A percentile compares a stretch with the other conserved stretches of the same genome.
These are phyloP conservation scores for Drosophila macrothrix DNA, from an alignment of 2,888 invertebrate species.

Conservation along the genomic window DNA sequence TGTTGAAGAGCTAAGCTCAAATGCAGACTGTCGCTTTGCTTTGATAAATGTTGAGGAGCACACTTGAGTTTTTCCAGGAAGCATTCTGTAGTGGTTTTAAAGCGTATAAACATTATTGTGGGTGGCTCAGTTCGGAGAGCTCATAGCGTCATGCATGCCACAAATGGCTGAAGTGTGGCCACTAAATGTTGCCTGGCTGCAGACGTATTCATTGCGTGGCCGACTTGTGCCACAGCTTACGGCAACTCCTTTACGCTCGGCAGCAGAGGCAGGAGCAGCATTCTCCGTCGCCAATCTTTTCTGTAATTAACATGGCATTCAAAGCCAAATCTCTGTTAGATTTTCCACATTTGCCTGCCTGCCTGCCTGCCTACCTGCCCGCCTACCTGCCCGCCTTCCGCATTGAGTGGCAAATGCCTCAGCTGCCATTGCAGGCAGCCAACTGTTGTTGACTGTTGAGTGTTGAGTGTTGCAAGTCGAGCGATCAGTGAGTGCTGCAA, in stretches of 20 bases:
- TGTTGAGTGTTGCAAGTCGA: constrained; percentile 19
- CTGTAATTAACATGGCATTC: constrained; percentile 80
- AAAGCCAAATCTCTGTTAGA: constrained; percentile 66
- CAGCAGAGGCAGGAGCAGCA: constrained; percentile 2
- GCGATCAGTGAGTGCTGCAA: constrained; percentile 12
- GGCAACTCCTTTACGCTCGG: constrained; percentile 15
- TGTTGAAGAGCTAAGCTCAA: constrained; percentile 38
- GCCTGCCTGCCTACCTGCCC: too few relatives aligned
- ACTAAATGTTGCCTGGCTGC: constrained; percentile 45
- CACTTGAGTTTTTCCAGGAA: constrained; percentile 18
- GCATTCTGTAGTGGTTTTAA: constrained; percentile 45
- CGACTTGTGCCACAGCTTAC: constrained; percentile 69
- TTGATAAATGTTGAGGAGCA: constrained; percentile 41
- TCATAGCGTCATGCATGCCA: constrained; percentile 26
- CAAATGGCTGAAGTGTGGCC: constrained; percentile 10
- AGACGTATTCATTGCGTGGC: constrained; percentile 49
- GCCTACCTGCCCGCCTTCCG: not conserved
- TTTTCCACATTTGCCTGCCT: constrained; percentile 42
- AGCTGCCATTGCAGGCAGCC: constrained; percentile 1
- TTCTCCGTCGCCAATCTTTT: not conserved
- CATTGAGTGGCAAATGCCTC: constrained; percentile 42
- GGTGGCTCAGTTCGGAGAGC: constrained; percentile 18
- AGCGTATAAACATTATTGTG: constrained; percentile 58
- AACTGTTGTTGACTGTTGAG: constrained; percentile 13
- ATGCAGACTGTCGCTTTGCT: constrained; percentile 18